These are phyloP conservation scores for Dipodomys spectabilis DNA, from an alignment of 2,113 vertebrate genomes.

Conservation along the genomic window DNA sequence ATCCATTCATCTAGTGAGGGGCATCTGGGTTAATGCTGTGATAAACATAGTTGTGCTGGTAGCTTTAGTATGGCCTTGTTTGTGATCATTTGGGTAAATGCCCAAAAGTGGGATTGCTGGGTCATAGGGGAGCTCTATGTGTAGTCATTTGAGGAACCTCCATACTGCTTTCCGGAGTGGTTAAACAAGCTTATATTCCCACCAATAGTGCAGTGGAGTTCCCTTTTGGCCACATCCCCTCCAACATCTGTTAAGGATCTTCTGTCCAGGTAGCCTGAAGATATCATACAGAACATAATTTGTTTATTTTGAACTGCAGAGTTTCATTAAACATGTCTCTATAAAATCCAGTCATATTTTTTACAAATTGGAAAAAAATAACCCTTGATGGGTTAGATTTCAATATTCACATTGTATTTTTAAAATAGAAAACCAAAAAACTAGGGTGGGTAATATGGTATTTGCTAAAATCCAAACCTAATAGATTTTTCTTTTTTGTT, in stretches of 20 bases:
- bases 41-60: too few species aligned
- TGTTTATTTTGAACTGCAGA: not conserved
- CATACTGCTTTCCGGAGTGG: too few species aligned
- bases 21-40: too few species aligned
- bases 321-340: not conserved
- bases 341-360: conserved; percentile 47
- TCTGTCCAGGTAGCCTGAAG: not conserved
- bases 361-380: conserved; percentile 27
- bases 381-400: not conserved
- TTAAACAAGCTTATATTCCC: too few species aligned
- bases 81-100: too few species aligned
- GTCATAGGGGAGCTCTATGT: too few species aligned
- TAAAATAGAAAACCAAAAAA: conserved; percentile 23
- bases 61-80: too few species aligned
- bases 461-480: conserved; percentile 26
- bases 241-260: not conserved
- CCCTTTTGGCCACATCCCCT: too few species aligned
- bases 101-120: too few species aligned
- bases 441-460: not conserved
- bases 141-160: too few species aligned
- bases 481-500: not conserved
- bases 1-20: too few species aligned
- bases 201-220: too few species aligned
- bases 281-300: not conserved
- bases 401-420: conserved; percentile 8